Base-by-base conservation (phyloP, 2,113 vertebrate genomes). In the Oryzias javanicus region DNA sequence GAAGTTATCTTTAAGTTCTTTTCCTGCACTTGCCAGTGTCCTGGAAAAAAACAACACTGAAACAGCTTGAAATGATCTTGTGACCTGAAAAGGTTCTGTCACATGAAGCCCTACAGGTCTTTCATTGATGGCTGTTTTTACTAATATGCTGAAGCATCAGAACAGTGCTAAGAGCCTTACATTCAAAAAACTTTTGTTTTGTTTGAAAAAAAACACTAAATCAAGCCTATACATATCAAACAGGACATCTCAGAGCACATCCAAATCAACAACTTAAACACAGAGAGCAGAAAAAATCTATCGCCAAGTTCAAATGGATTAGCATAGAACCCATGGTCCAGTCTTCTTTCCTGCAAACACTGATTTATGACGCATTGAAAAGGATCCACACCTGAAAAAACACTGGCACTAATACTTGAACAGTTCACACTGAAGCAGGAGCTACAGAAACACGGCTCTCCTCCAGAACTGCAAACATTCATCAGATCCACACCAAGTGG, bases 351-450 rank as follows among this genome's bases (percentile, higher is more conserved):
- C 87, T 80, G 79, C 82, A 84, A 90, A 89, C 61, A 22, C 8
- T 53, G 72, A 64, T 71, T 81, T 81, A 80, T 91, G 89, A 84
- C 80, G 68, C 78, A 65, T n/a, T 65, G 44, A 60, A 41, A 77
- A 61, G 79, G 74, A 72, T 70, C 78, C 78, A 76, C 94, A 95
- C 93, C 93, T 95, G 94, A 90, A 88, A 90, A 90, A 94, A 95
- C 90, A 94, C 66, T 76, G 81, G 83, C 83, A 90, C 55, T 61
- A 69, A 64, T 76, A 79, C 83, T 83, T 88, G 77, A 82, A 89
- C 42, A 57, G 82, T 88, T 87, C 90, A 88, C 87, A 80, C 70
- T 68, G 79, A 78, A 78, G 87, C 79, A 86, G 44, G 74, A 89
- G 86, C 54, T 82, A 85, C 67, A 65, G 49, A 57, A 55, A 54